Evolutionary conservation across 2,888 invertebrate genomes (phyloP).

Genomic region (Ypsolopha sequella): DNA sequence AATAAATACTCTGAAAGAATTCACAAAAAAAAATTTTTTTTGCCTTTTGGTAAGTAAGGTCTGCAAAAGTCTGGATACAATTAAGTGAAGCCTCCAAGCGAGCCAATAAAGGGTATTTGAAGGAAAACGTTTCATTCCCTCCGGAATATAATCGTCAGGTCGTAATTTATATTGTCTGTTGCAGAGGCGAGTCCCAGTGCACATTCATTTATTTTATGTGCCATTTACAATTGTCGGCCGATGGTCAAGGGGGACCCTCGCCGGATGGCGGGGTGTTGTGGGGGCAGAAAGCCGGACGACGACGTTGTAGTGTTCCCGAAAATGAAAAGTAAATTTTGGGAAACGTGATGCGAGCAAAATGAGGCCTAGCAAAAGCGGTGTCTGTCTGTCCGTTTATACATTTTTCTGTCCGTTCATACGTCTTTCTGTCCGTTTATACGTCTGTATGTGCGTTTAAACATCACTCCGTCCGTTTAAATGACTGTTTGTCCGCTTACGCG

Average conservation of each 20-base stretch:
- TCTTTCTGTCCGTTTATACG: too few relatives aligned
- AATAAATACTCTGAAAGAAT: not conserved
- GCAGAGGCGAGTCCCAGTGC: slow-evolving; percentile 71
- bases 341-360: too few relatives aligned
- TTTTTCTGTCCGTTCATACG: too few relatives aligned
- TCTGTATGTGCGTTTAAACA: too few relatives aligned
- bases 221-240: slow-evolving; percentile 74
- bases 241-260: slow-evolving; percentile 64
- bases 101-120: slow-evolving; percentile 40
- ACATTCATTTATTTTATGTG: slow-evolving; percentile 74
- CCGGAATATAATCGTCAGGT: slow-evolving; percentile 71
- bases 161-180: slow-evolving; percentile 73
- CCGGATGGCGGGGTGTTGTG: slow-evolving; percentile 30
- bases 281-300: slow-evolving; percentile 25
- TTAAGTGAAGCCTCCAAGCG: not conserved
- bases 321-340: too few relatives aligned
- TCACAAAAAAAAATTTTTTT: not conserved
- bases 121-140: slow-evolving; percentile 68
- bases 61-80: not conserved
- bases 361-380: too few relatives aligned
- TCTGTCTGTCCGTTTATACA: too few relatives aligned
- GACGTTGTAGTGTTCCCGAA: too few relatives aligned
- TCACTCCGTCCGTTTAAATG: too few relatives aligned
- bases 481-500: too few relatives aligned
- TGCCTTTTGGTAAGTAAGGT: not conserved